phyloP scores from a whole-genome alignment of 1,140 invertebrate species.

The Carcinoscorpius rotundicauda region DNA sequence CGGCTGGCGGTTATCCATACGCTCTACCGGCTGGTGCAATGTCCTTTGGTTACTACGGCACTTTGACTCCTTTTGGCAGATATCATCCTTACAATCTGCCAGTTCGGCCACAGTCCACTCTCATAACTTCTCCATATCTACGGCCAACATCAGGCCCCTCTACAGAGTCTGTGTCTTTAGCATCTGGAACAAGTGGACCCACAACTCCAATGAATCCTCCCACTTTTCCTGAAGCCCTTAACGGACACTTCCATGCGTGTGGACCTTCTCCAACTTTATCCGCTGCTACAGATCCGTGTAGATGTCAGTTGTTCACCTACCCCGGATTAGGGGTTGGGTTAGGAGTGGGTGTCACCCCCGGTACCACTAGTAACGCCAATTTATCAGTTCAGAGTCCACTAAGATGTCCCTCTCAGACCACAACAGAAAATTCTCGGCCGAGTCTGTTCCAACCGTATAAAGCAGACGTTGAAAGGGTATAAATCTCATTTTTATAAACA shows the following conservation, averaged over 20 bases:
- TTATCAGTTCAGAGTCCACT: background rate
- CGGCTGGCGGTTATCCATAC: slow-evolving; percentile 26
- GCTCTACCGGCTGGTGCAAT: too few relatives aligned
- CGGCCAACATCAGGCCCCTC: slow-evolving; percentile 14
- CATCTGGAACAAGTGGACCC: background rate
- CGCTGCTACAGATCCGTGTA: slow-evolving; percentile 6
- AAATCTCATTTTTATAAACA: too few relatives aligned
- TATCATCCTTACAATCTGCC: slow-evolving; percentile 22
- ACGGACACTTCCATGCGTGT: background rate
- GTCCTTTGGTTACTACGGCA: slow-evolving; percentile 15
- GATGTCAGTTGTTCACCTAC: slow-evolving; percentile 11
- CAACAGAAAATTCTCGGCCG: slow-evolving; percentile 1
- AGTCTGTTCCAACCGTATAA: slow-evolving; percentile 26
- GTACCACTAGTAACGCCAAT: too few relatives aligned
- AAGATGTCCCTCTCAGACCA: background rate
- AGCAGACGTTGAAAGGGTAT: slow-evolving; percentile 17
- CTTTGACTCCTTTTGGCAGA: slow-evolving; percentile 11
- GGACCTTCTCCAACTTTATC: background rate
- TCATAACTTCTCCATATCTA: slow-evolving; percentile 12
- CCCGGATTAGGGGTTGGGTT: background rate
- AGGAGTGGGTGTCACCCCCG: too few relatives aligned
- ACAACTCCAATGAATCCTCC: background rate
- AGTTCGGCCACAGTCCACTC: slow-evolving; percentile 19
- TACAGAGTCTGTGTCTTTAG: slow-evolving; percentile 8
- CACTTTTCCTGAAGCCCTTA: background rate